A percentile compares a stretch with the other conserved stretches of the same genome.
Conservation (phyloP, 2,888 invertebrate genomes). For the Bombyx huttoni region DNA sequence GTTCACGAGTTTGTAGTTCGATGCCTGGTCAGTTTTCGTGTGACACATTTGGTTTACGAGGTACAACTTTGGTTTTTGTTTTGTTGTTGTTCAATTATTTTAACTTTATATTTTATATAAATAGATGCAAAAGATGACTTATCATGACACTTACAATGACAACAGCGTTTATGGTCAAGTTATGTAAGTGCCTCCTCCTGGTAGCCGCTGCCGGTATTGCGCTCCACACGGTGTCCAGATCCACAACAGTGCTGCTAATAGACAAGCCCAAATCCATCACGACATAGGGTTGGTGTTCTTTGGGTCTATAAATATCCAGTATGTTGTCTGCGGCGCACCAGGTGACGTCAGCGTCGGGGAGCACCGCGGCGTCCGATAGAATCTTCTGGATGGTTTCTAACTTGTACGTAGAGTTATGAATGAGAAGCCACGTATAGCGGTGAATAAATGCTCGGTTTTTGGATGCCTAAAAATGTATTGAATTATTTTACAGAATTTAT, state of each 20-base stretch:
- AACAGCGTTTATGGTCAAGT: constrained; percentile 29
- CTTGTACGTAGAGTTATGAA: constrained; percentile 23
- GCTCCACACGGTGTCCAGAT: constrained; percentile 23
- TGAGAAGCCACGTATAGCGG: constrained; percentile 45
- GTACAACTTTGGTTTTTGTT: no score
- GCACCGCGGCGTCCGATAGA: constrained; percentile 20
- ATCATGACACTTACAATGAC: constrained; percentile 29
- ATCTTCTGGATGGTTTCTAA: constrained; percentile 13
- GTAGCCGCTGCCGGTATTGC: constrained; percentile 25
- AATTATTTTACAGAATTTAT: background rate
- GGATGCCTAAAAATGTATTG: constrained; percentile 30
- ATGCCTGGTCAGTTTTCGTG: no score
- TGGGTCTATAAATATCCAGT: constrained; percentile 39
- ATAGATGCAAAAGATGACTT: background rate
- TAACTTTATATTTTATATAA: no score
- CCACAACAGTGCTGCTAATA: constrained; percentile 9
- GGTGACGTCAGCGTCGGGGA: constrained; percentile 48
- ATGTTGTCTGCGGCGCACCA: constrained; percentile 26
- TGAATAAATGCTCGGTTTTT: constrained; percentile 34
- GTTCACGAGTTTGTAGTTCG: no score
- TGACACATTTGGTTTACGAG: no score
- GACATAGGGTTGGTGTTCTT: constrained; percentile 19
- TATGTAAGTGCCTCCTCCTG: constrained; percentile 35
- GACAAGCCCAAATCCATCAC: constrained; percentile 18
- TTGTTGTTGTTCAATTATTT: no score